phyloP scores from a whole-genome alignment of 1,140 invertebrate genomes.

The Venturia canescens region DNA sequence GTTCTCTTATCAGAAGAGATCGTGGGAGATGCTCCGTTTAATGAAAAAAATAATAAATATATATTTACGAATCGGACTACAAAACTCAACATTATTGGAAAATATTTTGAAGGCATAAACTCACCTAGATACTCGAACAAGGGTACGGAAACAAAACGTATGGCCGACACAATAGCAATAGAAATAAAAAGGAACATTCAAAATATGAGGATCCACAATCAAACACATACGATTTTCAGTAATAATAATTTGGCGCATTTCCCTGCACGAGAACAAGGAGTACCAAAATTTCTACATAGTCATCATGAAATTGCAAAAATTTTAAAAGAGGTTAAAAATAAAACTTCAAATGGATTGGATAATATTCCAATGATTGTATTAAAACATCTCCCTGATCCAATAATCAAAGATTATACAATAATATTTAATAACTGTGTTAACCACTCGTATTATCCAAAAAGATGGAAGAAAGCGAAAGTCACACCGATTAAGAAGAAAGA shows the following conservation, averaged over 20 bases:
- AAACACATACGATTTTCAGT: not conserved
- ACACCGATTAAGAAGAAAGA: not conserved
- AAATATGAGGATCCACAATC: not conserved
- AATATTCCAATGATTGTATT: constrained; percentile 32
- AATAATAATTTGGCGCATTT: not conserved
- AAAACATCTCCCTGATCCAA: constrained; percentile 28
- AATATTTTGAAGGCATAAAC: constrained; percentile 36
- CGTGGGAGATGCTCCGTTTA: not conserved
- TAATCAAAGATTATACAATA: constrained; percentile 24
- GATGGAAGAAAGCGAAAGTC: constrained; percentile 9
- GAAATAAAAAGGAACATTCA: not conserved
- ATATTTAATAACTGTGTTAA: constrained; percentile 2
- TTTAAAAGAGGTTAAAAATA: constrained; percentile 27
- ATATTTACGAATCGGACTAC: not conserved
- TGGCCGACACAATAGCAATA: not conserved
- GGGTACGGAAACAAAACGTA: not conserved
- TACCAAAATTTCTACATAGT: not conserved
- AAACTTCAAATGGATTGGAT: constrained; percentile 34
- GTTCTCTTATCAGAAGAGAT: not conserved
- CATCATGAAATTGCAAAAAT: not conserved
- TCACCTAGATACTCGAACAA: constrained; percentile 37
- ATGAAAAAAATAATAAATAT: not conserved
- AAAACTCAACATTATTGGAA: constrained; percentile 45
- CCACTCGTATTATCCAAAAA: constrained; percentile 3
- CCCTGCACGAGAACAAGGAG: not conserved